Percentiles rank a stretch among this genome's conserved stretches.
phyloP scores from a whole-genome alignment of 1,140 invertebrate species.

The Ips nitidus region DNA sequence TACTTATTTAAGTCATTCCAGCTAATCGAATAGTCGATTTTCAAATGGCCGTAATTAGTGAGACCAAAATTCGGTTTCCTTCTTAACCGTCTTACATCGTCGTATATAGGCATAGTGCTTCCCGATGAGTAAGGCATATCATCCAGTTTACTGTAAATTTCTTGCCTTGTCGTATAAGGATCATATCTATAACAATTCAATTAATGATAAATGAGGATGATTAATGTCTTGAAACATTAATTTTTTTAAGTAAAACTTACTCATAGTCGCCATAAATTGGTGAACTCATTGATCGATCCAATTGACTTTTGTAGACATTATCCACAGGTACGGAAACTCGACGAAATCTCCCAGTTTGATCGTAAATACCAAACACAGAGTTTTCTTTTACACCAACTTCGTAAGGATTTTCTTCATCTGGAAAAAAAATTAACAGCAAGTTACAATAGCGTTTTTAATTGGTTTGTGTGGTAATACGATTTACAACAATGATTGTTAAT shows the following conservation, averaged over 20 bases:
- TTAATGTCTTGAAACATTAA: too few relatives aligned
- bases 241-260: neutral
- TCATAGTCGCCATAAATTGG: slow-evolving; percentile 28
- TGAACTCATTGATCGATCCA: slow-evolving; percentile 38
- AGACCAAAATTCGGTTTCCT: slow-evolving; percentile 60
- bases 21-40: slow-evolving; percentile 73
- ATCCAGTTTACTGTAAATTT: slow-evolving; percentile 44
- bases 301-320: slow-evolving; percentile 30
- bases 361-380: slow-evolving; percentile 42
- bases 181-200: slow-evolving; percentile 36
- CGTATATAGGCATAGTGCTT: slow-evolving; percentile 44
- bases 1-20: slow-evolving; percentile 60
- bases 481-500: too few relatives aligned
- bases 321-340: slow-evolving; percentile 35
- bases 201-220: neutral
- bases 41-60: slow-evolving; percentile 69
- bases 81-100: slow-evolving; percentile 39
- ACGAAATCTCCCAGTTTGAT: slow-evolving; percentile 37
- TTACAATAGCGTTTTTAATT: neutral
- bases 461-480: too few relatives aligned
- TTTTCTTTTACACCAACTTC: slow-evolving; percentile 36
- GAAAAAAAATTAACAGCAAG: slow-evolving; percentile 16
- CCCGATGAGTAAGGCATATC: slow-evolving; percentile 33
- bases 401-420: slow-evolving; percentile 40
- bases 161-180: slow-evolving; percentile 31